Conservation (phyloP, 1,140 invertebrate genomes). For the Harlomillsia oculata region DNA sequence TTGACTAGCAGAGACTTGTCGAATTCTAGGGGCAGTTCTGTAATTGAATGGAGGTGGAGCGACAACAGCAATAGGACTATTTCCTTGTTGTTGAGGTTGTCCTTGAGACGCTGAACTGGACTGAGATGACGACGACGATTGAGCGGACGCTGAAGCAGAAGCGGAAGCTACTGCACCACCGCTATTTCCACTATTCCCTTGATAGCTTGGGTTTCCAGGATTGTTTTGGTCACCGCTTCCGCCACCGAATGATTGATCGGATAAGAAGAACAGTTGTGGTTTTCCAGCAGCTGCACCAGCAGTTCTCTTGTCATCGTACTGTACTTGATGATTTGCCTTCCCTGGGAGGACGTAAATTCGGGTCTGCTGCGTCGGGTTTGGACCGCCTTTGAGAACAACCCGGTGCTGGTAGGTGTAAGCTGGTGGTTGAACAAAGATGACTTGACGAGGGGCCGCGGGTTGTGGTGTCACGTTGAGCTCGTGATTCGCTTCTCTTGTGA, state of each 20-base stretch:
- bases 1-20: too few relatives aligned
- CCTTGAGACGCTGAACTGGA: too few relatives aligned
- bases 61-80: too few relatives aligned
- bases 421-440: conserved; percentile 9
- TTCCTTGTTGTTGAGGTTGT: too few relatives aligned
- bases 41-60: too few relatives aligned
- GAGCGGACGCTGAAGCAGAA: too few relatives aligned
- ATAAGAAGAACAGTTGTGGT: conserved; percentile 8
- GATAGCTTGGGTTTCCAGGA: too few relatives aligned
- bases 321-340: not conserved
- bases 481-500: not conserved
- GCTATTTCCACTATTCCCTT: too few relatives aligned
- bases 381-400: conserved; percentile 2
- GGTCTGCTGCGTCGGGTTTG: not conserved
- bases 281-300: not conserved
- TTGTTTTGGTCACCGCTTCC: not conserved
- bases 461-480: not conserved
- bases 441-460: not conserved
- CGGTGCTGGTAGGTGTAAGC: not conserved
- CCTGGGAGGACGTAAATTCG: conserved; percentile 8
- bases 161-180: too few relatives aligned
- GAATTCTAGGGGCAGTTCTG: too few relatives aligned
- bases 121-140: too few relatives aligned
- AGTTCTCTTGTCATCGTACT: conserved; percentile 1
- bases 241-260: not conserved